Evolutionary conservation across 2,888 invertebrate species (phyloP), one percentile per base, ranked within the genome.

Genomic region (Disparrhopalites patrizii): DNA sequence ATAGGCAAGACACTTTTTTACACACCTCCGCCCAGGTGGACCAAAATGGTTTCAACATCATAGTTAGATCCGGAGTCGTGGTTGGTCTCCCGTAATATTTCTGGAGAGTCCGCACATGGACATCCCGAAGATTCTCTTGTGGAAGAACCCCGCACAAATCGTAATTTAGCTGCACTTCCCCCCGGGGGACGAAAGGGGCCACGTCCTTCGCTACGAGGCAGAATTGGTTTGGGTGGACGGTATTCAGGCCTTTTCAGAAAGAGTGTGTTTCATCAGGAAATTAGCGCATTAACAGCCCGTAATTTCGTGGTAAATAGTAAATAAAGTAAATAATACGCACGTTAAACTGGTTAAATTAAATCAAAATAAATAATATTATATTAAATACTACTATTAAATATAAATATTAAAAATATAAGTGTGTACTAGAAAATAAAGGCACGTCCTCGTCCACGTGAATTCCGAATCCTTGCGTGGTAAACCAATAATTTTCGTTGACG

Each of bases 401-500:
- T n/a, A n/a, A n/a, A n/a, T n/a, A n/a, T n/a, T n/a, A n/a, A n/a
- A n/a, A n/a, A 7, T n/a, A n/a, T n/a, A n/a, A n/a, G 30, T 36
- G 10, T 10, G 63, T 62, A 69, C 72, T 73, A 25, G 70, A 56
- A 50, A 58, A 69, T 3, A 75, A 62, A 1, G 74, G 72, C 3
- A 56, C 64, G 18, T 67, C 68, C 30, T 71, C 71, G 15, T 72
- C 71, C 15, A 70, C 66, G 4, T 67, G 55, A 20, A 75, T 61
- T 3, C 69, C 62, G 3, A 61, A 70, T 20, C 73, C 75, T n/a
- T 60, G 66, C 2, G 71, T 70, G 8, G 71, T 61, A 4, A 75
- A 55, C 73, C 73, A 75, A 50, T 73, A 73, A 56, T 72, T 73
- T 61, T 75, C 75, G 8, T 67, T 67, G 5, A 75, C 70, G 1